A percentile compares a stretch with the other conserved stretches of the same genome.
These are phyloP conservation scores for Theonella swinhoei DNA, from an alignment of 37 sponge, comb jelly and placozoan species.

Conservation along the genomic window DNA sequence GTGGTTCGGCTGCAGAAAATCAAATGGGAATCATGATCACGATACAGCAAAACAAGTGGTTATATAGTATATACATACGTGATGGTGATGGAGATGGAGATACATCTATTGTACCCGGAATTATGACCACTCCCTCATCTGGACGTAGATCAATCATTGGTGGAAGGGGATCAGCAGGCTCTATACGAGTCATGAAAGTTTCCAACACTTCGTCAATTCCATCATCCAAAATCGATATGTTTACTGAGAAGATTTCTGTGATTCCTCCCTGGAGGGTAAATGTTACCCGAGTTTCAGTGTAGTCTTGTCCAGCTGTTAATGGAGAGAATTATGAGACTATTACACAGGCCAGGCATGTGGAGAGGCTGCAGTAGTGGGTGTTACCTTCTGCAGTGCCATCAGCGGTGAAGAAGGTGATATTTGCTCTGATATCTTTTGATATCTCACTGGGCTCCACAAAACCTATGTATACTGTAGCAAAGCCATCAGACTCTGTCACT, in stretches of 20 bases:
- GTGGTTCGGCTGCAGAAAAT: background rate
- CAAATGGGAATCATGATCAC: too few species aligned
- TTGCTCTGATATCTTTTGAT: background rate
- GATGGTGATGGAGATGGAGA: background rate
- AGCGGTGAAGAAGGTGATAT: background rate
- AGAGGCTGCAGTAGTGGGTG: background rate
- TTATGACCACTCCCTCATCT: background rate
- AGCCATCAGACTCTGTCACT: background rate
- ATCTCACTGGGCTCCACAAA: background rate
- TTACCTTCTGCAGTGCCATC: background rate
- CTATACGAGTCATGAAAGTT: background rate
- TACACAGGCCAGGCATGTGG: too few species aligned
- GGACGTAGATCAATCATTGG: background rate
- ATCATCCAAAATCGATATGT: background rate
- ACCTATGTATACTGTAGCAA: background rate
- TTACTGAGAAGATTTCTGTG: background rate
- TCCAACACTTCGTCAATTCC: background rate
- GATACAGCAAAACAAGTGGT: too few species aligned
- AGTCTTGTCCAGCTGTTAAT: background rate
- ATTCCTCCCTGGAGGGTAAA: background rate
- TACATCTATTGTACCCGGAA: background rate
- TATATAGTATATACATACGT: background rate
- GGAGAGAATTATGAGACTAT: too few species aligned
- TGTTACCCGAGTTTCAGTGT: background rate
- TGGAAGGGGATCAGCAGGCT: background rate